A percentile compares a stretch with the other conserved stretches of the same genome.
Conservation (phyloP, 2,888 invertebrate species). For the Rhamphomyia laevipes region DNA sequence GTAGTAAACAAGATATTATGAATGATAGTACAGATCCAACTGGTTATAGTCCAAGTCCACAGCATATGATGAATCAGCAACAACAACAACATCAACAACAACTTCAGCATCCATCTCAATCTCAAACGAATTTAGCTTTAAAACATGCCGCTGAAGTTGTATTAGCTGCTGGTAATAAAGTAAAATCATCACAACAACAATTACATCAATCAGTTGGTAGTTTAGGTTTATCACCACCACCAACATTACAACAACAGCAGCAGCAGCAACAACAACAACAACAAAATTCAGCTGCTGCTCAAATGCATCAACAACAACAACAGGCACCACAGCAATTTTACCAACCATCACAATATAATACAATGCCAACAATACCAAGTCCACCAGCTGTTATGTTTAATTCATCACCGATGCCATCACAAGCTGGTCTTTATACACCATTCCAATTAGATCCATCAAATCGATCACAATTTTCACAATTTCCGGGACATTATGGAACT, state of each 20-base stretch:
- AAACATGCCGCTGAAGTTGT: slow-evolving; percentile 38
- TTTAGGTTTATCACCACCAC: slow-evolving; percentile 45
- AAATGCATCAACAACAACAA: slow-evolving; percentile 23
- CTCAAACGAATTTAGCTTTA: slow-evolving; percentile 29
- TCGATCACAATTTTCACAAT: slow-evolving; percentile 69
- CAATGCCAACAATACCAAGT: slow-evolving; percentile 75
- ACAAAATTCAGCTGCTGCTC: slow-evolving; percentile 38
- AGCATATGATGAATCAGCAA: slow-evolving; percentile 33
- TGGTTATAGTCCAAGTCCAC: slow-evolving; percentile 42
- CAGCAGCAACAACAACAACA: slow-evolving; percentile 41
- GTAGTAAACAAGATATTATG: slow-evolving; percentile 14
- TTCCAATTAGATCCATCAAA: slow-evolving; percentile 62
- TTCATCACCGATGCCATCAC: slow-evolving; percentile 60
- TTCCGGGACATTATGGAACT: slow-evolving; percentile 51
- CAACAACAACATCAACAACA: slow-evolving; percentile 26
- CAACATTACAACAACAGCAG: slow-evolving; percentile 44
- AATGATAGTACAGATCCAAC: slow-evolving; percentile 13
- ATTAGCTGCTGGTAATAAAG: slow-evolving; percentile 41
- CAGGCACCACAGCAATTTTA: slow-evolving; percentile 37
- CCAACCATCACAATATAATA: slow-evolving; percentile 54
- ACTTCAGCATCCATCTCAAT: not conserved
- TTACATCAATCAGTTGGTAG: slow-evolving; percentile 21
- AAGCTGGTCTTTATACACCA: slow-evolving; percentile 69
- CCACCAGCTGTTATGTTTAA: slow-evolving; percentile 74
- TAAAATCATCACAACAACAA: slow-evolving; percentile 70